Conservation (phyloP, 64 coral and sea anemone species). For the Montipora sp. region DNA sequence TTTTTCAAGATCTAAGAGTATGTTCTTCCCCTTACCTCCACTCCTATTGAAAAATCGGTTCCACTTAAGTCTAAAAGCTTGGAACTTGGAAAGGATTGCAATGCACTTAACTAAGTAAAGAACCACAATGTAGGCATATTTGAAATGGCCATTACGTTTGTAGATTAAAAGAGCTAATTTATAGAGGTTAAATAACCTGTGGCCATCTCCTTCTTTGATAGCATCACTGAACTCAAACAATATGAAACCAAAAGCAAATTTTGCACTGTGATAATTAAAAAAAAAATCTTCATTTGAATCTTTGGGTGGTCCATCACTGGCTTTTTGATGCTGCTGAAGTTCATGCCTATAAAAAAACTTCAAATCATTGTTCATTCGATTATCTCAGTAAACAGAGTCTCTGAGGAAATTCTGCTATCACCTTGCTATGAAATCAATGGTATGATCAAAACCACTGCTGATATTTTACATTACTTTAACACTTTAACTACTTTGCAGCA, state of each 20-base stretch:
- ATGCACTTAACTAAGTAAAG: neutral
- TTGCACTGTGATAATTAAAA: conserved; percentile 46
- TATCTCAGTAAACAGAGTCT: conserved; percentile 4
- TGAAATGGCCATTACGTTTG: neutral
- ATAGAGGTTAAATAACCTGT: conserved; percentile 8
- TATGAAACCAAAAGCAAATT: conserved; percentile 40
- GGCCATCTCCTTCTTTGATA: conserved; percentile 5
- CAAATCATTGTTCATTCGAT: conserved; percentile 4
- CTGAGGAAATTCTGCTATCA: conserved; percentile 7
- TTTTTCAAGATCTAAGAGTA: neutral
- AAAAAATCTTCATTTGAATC: conserved; percentile 6
- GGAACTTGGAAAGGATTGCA: neutral
- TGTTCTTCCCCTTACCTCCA: conserved; percentile 1
- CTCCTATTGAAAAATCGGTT: conserved; percentile 1
- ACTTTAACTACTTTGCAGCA: neutral
- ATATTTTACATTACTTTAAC: conserved; percentile 1
- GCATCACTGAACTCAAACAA: conserved; percentile 28
- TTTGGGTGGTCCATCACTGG: neutral
- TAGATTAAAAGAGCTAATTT: neutral
- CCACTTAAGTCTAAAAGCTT: neutral
- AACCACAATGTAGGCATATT: conserved; percentile 1
- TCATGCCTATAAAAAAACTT: neutral
- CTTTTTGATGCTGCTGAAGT: conserved; percentile 14
- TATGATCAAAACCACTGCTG: neutral
- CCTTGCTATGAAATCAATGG: conserved; percentile 1